Evolutionary conservation across 1,140 invertebrate genomes (phyloP).

Genomic region (Melitaea cinxia): DNA sequence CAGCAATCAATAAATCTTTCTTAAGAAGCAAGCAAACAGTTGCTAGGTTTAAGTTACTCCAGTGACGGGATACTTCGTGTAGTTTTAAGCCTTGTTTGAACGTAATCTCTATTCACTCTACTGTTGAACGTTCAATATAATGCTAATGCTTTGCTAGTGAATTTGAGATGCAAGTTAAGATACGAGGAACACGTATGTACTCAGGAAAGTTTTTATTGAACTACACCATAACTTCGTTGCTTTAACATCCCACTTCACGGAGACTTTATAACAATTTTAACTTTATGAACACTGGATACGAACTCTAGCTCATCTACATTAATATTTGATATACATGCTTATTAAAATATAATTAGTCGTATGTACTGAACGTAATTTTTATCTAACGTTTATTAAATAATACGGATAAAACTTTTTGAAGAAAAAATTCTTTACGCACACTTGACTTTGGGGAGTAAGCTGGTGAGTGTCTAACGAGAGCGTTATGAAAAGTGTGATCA

Average conservation of each 20-base stretch:
- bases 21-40: not conserved
- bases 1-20: not conserved
- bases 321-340: too few species aligned
- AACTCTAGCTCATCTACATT: too few species aligned
- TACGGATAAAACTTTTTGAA: too few species aligned
- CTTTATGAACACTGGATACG: not conserved
- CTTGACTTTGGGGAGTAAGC: too few species aligned
- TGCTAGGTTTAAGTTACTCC: constrained; percentile 14
- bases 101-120: constrained; percentile 50
- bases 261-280: constrained; percentile 1
- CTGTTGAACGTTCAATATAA: constrained; percentile 41
- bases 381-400: too few species aligned
- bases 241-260: not conserved
- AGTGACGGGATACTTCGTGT: constrained; percentile 16
- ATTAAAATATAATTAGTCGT: too few species aligned
- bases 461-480: too few species aligned
- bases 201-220: constrained; percentile 31
- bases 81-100: constrained; percentile 35
- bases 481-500: too few species aligned
- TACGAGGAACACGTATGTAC: constrained; percentile 31
- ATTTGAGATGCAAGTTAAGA: constrained; percentile 30
- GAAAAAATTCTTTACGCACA: too few species aligned
- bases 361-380: too few species aligned
- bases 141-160: constrained; percentile 44
- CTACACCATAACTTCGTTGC: constrained; percentile 15